Evolutionary conservation across 2,888 invertebrate genomes (phyloP).

Genomic region (Antheraea yamamai): DNA sequence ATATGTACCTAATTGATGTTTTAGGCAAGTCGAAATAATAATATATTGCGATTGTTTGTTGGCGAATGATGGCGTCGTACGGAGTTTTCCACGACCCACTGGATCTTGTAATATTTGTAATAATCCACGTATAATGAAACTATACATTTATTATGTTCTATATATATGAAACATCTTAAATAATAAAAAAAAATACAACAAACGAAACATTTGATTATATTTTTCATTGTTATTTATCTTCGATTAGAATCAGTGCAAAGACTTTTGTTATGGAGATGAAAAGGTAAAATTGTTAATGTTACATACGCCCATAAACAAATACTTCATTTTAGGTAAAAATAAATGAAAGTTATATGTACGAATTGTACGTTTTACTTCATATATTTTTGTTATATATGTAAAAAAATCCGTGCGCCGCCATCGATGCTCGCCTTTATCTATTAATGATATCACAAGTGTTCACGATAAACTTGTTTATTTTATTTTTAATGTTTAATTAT

Average conservation of each 20-base stretch:
- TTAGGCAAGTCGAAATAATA: conserved; percentile 49
- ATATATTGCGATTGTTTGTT: conserved; percentile 39
- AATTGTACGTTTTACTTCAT: no score
- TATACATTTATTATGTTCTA: no score
- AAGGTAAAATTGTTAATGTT: not conserved
- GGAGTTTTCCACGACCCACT: not conserved
- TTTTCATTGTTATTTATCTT: no score
- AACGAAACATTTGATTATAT: no score
- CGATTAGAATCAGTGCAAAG: no score
- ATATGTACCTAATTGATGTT: conserved; percentile 73
- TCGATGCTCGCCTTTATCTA: conserved; percentile 11
- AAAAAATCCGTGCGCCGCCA: conserved; percentile 5
- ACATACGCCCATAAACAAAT: not conserved
- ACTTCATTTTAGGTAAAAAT: not conserved
- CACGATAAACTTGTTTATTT: conserved; percentile 53
- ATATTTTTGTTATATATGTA: not conserved
- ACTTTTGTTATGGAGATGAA: not conserved
- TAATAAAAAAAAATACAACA: no score
- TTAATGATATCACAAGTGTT: conserved; percentile 45
- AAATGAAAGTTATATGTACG: not conserved
- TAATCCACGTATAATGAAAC: no score
- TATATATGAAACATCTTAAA: no score
- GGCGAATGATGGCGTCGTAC: not conserved
- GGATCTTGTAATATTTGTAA: no score
- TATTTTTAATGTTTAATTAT: conserved; percentile 36